Conservation (phyloP, 2,113 vertebrate genomes). For the Mastomys natalensis region DNA sequence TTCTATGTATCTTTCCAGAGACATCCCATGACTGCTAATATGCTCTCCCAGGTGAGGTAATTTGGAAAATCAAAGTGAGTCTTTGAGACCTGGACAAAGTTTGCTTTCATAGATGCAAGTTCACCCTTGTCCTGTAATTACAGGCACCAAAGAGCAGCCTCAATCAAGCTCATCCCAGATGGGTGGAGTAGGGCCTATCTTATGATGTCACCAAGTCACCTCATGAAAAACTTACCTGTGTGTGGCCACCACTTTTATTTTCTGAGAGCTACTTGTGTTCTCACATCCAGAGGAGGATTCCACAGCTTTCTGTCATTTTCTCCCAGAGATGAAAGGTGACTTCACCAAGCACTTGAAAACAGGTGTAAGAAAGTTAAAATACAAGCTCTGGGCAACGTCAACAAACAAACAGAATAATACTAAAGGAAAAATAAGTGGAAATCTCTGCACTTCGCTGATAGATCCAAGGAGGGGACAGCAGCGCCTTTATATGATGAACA, state of each 20-base stretch:
- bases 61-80: slow-evolving; percentile 60
- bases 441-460: slow-evolving; percentile 47
- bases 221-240: slow-evolving; percentile 77
- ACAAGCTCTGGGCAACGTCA: slow-evolving; percentile 69
- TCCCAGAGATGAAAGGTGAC: slow-evolving; percentile 63
- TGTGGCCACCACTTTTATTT: slow-evolving; percentile 62
- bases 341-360: slow-evolving; percentile 77
- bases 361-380: slow-evolving; percentile 75
- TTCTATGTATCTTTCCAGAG: slow-evolving; percentile 62
- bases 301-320: slow-evolving; percentile 73
- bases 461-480: slow-evolving; percentile 68
- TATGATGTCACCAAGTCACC: slow-evolving; percentile 67
- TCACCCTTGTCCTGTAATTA: slow-evolving; percentile 62
- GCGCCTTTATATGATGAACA: slow-evolving; percentile 80
- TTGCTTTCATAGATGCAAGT: slow-evolving; percentile 72
- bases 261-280: slow-evolving; percentile 81
- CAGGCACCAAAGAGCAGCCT: slow-evolving; percentile 20
- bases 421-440: slow-evolving; percentile 58
- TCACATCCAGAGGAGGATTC: slow-evolving; percentile 71
- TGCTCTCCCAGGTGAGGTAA: slow-evolving; percentile 35
- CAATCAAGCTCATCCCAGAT: slow-evolving; percentile 14
- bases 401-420: slow-evolving; percentile 36
- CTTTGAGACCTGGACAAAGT: slow-evolving; percentile 56
- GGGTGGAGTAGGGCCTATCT: slow-evolving; percentile 67
- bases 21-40: slow-evolving; percentile 48